A percentile compares a stretch with the other conserved stretches of the same genome.
phyloP scores from a whole-genome alignment of 2,113 vertebrate species.

The rat (Rattus norvegicus) region GRCr8 NC_086032.1:7199501-7200000 shows the following conservation, averaged over 20 bases:
- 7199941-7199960: constrained; percentile 59
- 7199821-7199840: background rate
- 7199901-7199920: background rate
- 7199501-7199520: background rate
- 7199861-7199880: no score
- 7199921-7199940: background rate
- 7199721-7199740: no score
- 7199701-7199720: no score
- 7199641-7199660: no score
- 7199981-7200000: constrained; percentile 17
- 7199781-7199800: background rate
- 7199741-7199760: no score
- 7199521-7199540: background rate
- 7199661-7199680: no score
- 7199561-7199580: background rate
- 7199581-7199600: background rate
- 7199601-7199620: no score
- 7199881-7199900: constrained; percentile 10
- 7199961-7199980: background rate
- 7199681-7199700: no score
- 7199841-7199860: background rate
- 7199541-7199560: background rate
- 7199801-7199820: background rate
- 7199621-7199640: no score
- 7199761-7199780: background rate